Evolutionary conservation across 2,888 invertebrate genomes (phyloP), one percentile per base, ranked within the genome.

Genomic region (Pyrgus malvae): DNA sequence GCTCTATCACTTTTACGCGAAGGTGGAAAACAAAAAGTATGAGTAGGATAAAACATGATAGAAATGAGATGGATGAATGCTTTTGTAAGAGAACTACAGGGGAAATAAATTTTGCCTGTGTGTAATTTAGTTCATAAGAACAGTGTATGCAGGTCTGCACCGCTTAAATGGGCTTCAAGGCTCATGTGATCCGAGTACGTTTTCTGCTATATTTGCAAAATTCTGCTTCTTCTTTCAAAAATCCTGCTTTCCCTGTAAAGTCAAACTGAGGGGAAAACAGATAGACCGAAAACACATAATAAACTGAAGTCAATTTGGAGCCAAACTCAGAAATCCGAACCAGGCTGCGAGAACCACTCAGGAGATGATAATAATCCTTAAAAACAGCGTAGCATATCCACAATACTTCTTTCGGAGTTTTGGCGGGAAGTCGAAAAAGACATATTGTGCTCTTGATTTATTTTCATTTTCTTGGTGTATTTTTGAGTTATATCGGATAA

Each of bases 181-280:
- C 5, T 50, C 40, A 57, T 63, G 55, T 9, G 8, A 3, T 53
- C 59, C 62, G 50, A 14, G 56, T 63, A 55, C 7, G 31, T 56
- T 23, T 59, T 37, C 41, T 57, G 55, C 60, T 55, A 37, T 55
- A 48, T 62, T 63, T 63, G 57, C 54, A 58, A 60, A 59, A 60
- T 60, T 50, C 49, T 58, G 44, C 55, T 55, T 33, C 37, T 56
- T 48, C 40, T 41, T 55, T 45, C 27, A 3, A 35, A 50, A 42
- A 16, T 35, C 16, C 33, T 35, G 14, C 33, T 35, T 35, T 17
- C 17, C 31, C 14, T 19, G 9, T 21, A 14, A 21, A 12, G 25
- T 23, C 41, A 25, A 25, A 21, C n/a, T 19, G n/a, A n/a, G 31
- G 16, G 17, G 12, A 12, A 29, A 9, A 29, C n/a, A 29, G 3